phyloP scores from a whole-genome alignment of 2,888 invertebrate genomes.

The Cephus spinipes region DNA sequence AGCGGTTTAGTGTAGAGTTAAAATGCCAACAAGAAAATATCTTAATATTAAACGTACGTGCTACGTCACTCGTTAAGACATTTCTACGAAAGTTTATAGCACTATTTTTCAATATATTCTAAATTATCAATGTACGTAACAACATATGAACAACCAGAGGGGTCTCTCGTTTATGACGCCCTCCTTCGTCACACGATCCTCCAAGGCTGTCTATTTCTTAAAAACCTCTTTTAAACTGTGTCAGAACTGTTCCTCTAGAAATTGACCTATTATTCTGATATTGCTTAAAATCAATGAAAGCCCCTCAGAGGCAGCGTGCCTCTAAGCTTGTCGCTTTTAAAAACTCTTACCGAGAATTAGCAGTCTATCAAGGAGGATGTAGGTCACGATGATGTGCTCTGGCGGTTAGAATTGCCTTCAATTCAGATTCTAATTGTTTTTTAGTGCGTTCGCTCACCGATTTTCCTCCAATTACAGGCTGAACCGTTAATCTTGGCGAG shows the following conservation, averaged over 20 bases:
- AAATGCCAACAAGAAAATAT: slow-evolving; percentile 63
- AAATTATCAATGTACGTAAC: slow-evolving; percentile 60
- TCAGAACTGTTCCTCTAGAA: slow-evolving; percentile 54
- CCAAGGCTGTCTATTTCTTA: slow-evolving; percentile 35
- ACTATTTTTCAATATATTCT: slow-evolving; percentile 49
- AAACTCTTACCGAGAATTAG: slow-evolving; percentile 8
- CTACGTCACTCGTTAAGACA: slow-evolving; percentile 51
- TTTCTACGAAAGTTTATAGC: slow-evolving; percentile 57
- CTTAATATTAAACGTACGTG: slow-evolving; percentile 47
- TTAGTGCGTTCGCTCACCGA: slow-evolving; percentile 62
- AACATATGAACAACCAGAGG: slow-evolving; percentile 52
- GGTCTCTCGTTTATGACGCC: slow-evolving; percentile 9
- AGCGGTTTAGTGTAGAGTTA: slow-evolving; percentile 58
- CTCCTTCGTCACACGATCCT: slow-evolving; percentile 24
- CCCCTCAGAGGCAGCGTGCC: slow-evolving; percentile 64
- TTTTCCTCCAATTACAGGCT: slow-evolving; percentile 61
- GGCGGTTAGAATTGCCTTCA: slow-evolving; percentile 63
- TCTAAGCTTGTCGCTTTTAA: slow-evolving; percentile 26
- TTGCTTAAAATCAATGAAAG: slow-evolving; percentile 65
- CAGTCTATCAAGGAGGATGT: slow-evolving; percentile 62
- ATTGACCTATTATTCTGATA: slow-evolving; percentile 66
- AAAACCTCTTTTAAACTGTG: slow-evolving; percentile 35
- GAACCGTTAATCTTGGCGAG: slow-evolving; percentile 55
- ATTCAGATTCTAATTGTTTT: slow-evolving; percentile 62
- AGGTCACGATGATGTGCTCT: slow-evolving; percentile 63